Conservation (phyloP, 2,797 vertebrate genomes). For the Rhyacichthys aspro region DNA sequence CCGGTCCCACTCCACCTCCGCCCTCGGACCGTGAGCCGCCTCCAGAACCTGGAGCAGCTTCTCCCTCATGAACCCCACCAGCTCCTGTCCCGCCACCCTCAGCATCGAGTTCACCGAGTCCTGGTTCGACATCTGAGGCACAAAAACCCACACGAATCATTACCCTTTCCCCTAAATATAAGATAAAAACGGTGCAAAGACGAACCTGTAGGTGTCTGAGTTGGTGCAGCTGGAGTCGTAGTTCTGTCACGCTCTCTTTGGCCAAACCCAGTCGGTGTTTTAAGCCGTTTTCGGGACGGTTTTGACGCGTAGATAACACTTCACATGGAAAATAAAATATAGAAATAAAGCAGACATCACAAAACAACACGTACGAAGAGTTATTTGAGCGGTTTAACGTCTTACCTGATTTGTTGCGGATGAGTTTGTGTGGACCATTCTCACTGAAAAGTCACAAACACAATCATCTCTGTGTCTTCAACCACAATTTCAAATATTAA, state of each 20-base stretch:
- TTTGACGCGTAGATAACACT: constrained; percentile 63
- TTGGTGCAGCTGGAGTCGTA: constrained; percentile 88
- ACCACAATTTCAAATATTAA: too few relatives aligned
- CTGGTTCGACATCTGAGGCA: constrained; percentile 88
- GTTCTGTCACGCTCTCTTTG: constrained; percentile 81
- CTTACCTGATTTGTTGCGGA: constrained; percentile 43
- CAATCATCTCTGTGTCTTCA: too few relatives aligned
- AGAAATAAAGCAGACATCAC: too few relatives aligned
- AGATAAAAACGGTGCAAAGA: background rate
- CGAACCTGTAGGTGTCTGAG: constrained; percentile 89
- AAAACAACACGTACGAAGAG: too few relatives aligned
- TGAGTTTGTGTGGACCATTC: constrained; percentile 13
- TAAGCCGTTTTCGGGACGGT: constrained; percentile 45
- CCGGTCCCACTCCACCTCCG: constrained; percentile 87
- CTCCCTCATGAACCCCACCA: constrained; percentile 82
- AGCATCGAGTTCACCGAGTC: constrained; percentile 86
- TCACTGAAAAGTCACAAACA: constrained; percentile 40
- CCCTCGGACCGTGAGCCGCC: constrained; percentile 82
- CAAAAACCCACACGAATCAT: background rate
- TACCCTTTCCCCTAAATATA: background rate
- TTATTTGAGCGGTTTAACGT: background rate
- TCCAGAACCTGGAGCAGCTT: constrained; percentile 82
- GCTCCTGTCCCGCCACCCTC: constrained; percentile 86
- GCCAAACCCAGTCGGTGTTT: constrained; percentile 80
- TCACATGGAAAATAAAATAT: constrained; percentile 60